Evolutionary conservation across 2,888 invertebrate species (phyloP).

Genomic region (Oscheius sp.): DNA sequence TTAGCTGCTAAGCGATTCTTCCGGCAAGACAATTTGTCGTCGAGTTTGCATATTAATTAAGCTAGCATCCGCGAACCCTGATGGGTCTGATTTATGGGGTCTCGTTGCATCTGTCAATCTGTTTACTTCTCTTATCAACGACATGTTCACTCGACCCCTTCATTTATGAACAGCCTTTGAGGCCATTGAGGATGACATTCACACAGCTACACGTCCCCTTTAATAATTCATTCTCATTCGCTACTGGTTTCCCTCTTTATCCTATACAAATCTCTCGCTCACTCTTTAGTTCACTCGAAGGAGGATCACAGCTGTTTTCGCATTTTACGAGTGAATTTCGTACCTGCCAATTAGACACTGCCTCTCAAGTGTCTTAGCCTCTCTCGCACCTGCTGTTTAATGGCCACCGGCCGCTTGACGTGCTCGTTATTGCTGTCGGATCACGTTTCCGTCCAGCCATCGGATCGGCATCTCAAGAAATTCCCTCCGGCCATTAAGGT

Average conservation of each 20-base stretch:
- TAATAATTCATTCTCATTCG: conserved; percentile 2
- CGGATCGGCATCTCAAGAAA: background rate
- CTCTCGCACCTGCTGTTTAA: conserved; percentile 27
- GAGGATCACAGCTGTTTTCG: no score
- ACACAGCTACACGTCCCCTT: background rate
- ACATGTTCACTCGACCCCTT: background rate
- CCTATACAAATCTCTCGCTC: background rate
- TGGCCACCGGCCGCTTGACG: conserved; percentile 21
- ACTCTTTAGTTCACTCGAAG: background rate
- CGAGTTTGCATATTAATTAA: conserved; percentile 31
- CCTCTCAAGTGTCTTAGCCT: conserved; percentile 11
- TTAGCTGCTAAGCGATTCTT: no score
- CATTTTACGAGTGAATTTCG: background rate
- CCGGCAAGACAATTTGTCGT: conserved; percentile 15
- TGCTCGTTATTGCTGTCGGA: conserved; percentile 20
- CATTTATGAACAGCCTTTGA: conserved; percentile 16
- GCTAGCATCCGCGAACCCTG: conserved; percentile 5
- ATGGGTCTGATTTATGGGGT: conserved; percentile 18
- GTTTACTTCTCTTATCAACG: background rate
- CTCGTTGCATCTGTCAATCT: background rate
- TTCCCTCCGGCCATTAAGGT: conserved; percentile 3
- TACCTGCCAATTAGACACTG: conserved; percentile 11
- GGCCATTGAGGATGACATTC: conserved; percentile 22
- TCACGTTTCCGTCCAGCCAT: conserved; percentile 21
- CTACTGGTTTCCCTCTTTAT: background rate